Conservation (phyloP, 1,140 invertebrate genomes). For the Drosophila melanica region DNA sequence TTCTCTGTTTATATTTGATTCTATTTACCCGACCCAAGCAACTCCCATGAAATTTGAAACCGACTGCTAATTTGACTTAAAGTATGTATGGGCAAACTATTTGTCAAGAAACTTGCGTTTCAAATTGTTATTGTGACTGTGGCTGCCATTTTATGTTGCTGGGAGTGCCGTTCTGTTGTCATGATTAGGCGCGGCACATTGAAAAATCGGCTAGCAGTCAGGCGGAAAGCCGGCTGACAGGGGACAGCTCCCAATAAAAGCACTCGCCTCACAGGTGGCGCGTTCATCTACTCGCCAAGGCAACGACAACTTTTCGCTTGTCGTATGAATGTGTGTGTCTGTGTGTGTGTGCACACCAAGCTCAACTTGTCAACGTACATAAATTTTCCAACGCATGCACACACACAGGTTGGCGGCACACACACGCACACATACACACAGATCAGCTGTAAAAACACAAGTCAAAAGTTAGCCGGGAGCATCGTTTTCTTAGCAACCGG, state of each 20-base stretch:
- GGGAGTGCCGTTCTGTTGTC: slow-evolving; percentile 3
- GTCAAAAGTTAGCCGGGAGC: slow-evolving; percentile 52
- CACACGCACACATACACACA: slow-evolving; percentile 16
- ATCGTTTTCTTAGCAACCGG: slow-evolving; percentile 45
- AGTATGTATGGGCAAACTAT: slow-evolving; percentile 37
- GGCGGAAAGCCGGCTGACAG: neutral
- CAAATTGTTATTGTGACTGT: slow-evolving; percentile 22
- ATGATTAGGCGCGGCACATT: slow-evolving; percentile 31
- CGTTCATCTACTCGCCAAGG: neutral
- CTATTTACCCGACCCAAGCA: too few relatives aligned
- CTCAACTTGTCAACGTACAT: slow-evolving; percentile 66
- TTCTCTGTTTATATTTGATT: too few relatives aligned
- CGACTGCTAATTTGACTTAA: slow-evolving; percentile 5
- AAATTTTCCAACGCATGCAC: slow-evolving; percentile 50
- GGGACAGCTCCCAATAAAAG: neutral
- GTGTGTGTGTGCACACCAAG: slow-evolving; percentile 8
- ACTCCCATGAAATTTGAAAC: too few relatives aligned
- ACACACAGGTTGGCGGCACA: slow-evolving; percentile 20
- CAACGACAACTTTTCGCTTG: slow-evolving; percentile 1
- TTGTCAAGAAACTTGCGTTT: slow-evolving; percentile 29
- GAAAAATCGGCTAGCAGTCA: slow-evolving; percentile 27
- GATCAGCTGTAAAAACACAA: slow-evolving; percentile 66
- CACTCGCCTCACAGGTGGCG: slow-evolving; percentile 8
- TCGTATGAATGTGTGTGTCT: neutral
- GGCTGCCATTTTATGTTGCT: slow-evolving; percentile 15